Base-by-base conservation (phyloP, 1,140 invertebrate species). In the Pachypeltis micranthus region DNA sequence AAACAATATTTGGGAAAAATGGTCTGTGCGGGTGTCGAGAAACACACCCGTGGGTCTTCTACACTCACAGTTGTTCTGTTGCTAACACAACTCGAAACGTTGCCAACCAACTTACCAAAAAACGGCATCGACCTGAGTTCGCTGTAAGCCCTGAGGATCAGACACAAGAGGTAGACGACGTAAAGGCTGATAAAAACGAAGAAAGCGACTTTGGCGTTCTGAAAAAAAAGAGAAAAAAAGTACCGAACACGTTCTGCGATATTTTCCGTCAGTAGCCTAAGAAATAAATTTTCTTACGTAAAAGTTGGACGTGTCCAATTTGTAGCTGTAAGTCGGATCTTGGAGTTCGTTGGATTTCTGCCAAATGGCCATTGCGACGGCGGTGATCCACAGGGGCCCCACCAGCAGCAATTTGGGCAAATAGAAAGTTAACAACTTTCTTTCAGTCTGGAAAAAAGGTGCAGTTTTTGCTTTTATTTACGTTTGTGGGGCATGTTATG, bases 61-160 rank as follows among this genome's bases (percentile, higher is more conserved):
- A n/a, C n/a, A n/a, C n/a, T n/a, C n/a, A n/a, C n/a, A n/a, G n/a
- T n/a, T n/a, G n/a, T n/a, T n/a, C n/a, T n/a, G n/a, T n/a, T n/a
- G n/a, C n/a, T 34, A 23, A 4, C 59, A 60, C n/a, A 2, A 21
- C 4, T 34, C 2, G n/a, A 39, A 34, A 25, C 2, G 16, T 59
- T 59, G 12, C n/a, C 16, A 31, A 14, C 26, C 59, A 27, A 69
- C 79, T 84, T 80, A 96, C 93, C 93, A 81, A 97, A 96, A 76
- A 90, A 96, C 65, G 93, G 93, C 94, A 97, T 97, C 10, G 91
- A 90, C 70, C 92, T 80, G 27, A 98, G 79, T 77, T 98, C 94
- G 67, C 86, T 93, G 72, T 95, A 97, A 1, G 93, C 93, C 71
- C 87, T 85, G 23, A 97, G 76, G 63, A 96, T 83, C 21, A 97